These are phyloP conservation scores for Acipenser transmontanus DNA, from an alignment of 2,797 vertebrate genomes.

Conservation along the genomic window DNA sequence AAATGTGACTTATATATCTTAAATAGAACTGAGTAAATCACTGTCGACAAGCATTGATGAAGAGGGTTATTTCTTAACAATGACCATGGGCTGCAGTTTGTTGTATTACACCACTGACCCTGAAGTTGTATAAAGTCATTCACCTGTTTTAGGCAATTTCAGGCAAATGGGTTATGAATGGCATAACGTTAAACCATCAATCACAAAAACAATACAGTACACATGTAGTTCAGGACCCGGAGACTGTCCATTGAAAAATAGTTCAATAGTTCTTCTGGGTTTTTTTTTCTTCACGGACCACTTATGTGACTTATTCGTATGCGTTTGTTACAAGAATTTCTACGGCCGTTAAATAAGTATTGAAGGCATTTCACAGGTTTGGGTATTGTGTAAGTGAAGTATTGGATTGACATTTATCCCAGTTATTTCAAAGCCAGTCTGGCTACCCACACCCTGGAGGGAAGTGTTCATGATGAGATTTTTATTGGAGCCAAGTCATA, in stretches of 20 bases:
- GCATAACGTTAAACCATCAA: too few relatives aligned
- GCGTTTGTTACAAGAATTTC: not conserved
- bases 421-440: not conserved
- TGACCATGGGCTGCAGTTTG: too few relatives aligned
- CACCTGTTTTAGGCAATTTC: not conserved
- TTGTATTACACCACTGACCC: too few relatives aligned
- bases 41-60: not conserved
- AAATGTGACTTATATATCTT: not conserved
- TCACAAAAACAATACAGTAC: too few relatives aligned
- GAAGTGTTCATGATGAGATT: constrained; percentile 9
- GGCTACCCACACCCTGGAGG: constrained; percentile 1
- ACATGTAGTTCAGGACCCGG: too few relatives aligned
- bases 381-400: not conserved
- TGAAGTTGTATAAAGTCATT: not conserved
- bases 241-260: too few relatives aligned
- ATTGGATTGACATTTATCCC: constrained; percentile 14
- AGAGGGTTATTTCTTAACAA: not conserved
- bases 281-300: too few relatives aligned
- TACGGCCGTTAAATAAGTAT: not conserved
- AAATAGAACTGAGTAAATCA: not conserved
- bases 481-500: constrained; percentile 14
- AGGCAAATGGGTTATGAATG: not conserved
- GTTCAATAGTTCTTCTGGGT: too few relatives aligned
- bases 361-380: not conserved
- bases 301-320: too few relatives aligned